A percentile compares a stretch with the other conserved stretches of the same genome.
These are phyloP conservation scores for Drosophila biarmipes DNA, from an alignment of 1,140 invertebrate genomes.

Conservation along the genomic window DNA sequence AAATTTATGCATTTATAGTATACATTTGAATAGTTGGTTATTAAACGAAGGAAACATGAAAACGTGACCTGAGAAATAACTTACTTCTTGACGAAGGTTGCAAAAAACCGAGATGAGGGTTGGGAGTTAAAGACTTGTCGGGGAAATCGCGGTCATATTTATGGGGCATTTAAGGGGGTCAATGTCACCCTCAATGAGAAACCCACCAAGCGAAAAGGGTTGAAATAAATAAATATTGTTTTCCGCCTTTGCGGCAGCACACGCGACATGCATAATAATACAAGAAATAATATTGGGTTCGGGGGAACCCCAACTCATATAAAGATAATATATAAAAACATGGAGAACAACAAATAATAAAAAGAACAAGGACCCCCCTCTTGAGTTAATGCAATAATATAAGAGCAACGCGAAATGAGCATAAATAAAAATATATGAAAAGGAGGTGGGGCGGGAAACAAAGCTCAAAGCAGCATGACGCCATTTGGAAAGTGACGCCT, in stretches of 20 bases:
- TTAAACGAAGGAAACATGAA: background rate
- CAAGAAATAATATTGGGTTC: constrained; percentile 37
- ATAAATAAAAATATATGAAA: constrained; percentile 51
- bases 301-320: constrained; percentile 48
- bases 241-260: constrained; percentile 42
- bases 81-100: constrained; percentile 33
- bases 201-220: constrained; percentile 43
- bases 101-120: background rate
- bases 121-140: constrained; percentile 10
- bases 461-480: constrained; percentile 61
- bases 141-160: constrained; percentile 59
- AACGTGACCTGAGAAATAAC: constrained; percentile 13
- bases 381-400: constrained; percentile 67
- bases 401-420: constrained; percentile 34
- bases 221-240: constrained; percentile 62
- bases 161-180: constrained; percentile 50
- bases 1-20: constrained; percentile 42
- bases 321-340: constrained; percentile 62
- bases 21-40: constrained; percentile 24
- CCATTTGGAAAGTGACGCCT: constrained; percentile 70
- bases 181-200: background rate
- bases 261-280: constrained; percentile 76
- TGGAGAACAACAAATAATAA: constrained; percentile 39
- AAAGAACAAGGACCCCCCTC: constrained; percentile 16
- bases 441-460: constrained; percentile 30